These are phyloP conservation scores for Turnix velox DNA, from an alignment of 2,113 vertebrate species.

Conservation along the genomic window DNA sequence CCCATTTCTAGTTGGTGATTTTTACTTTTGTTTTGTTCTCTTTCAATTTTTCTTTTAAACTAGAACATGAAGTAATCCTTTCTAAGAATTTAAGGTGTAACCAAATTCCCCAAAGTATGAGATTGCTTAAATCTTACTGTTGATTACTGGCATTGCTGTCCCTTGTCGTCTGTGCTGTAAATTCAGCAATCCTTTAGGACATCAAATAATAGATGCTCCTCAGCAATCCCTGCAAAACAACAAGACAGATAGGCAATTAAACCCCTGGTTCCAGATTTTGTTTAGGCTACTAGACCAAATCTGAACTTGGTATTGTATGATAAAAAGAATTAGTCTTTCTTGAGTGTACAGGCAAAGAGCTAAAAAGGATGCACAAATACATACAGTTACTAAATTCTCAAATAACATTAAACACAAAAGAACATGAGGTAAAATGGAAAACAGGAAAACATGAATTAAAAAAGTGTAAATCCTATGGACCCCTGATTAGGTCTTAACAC, in stretches of 20 bases:
- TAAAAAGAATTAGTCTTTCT: background rate
- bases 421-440: background rate
- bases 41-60: background rate
- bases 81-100: background rate
- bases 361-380: background rate
- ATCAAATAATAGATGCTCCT: background rate
- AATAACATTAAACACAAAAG: background rate
- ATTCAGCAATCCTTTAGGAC: background rate
- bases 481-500: background rate
- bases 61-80: background rate
- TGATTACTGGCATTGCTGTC: background rate
- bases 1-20: background rate
- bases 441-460: background rate
- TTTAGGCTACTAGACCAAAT: background rate
- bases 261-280: background rate
- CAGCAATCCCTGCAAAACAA: background rate
- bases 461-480: background rate
- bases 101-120: background rate
- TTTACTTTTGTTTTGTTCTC: background rate
- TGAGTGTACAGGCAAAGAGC: background rate
- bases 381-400: background rate
- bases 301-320: background rate
- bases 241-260: background rate
- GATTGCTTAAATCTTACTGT: conserved; percentile 4
- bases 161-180: background rate